A percentile compares a stretch with the other conserved stretches of the same genome.
Evolutionary conservation across 2,888 invertebrate species (phyloP).

Genomic region (Drosophila monieri): DNA sequence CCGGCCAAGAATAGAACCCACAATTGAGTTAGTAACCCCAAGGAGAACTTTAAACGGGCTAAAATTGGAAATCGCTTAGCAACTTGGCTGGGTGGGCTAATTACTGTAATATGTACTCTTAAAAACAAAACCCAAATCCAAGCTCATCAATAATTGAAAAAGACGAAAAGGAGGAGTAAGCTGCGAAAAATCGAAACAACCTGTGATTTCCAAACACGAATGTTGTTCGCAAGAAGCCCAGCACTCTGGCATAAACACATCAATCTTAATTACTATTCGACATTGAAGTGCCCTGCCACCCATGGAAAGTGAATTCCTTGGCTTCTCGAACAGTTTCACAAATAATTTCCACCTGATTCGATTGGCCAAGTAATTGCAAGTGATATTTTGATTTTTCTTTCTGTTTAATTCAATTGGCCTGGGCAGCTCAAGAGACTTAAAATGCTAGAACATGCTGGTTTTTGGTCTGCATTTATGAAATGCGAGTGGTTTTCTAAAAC

Average conservation of each 20-base stretch:
- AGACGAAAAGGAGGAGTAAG: slow-evolving; percentile 19
- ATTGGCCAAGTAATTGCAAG: slow-evolving; percentile 66
- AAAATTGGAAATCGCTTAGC: neutral
- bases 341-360: slow-evolving; percentile 17
- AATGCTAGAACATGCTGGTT: neutral
- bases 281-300: slow-evolving; percentile 56
- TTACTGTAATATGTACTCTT: slow-evolving; percentile 57
- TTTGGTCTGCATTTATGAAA: neutral
- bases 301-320: slow-evolving; percentile 43
- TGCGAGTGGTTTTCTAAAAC: neutral
- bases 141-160: slow-evolving; percentile 64
- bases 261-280: slow-evolving; percentile 82
- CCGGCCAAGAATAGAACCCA: neutral
- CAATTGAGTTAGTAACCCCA: slow-evolving; percentile 4
- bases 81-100: slow-evolving; percentile 47
- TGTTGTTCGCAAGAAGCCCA: slow-evolving; percentile 5
- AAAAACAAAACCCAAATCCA: slow-evolving; percentile 46
- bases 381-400: slow-evolving; percentile 55
- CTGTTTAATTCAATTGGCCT: neutral
- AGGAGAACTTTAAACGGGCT: slow-evolving; percentile 17
- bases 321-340: slow-evolving; percentile 37
- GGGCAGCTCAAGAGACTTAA: neutral
- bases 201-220: slow-evolving; percentile 25
- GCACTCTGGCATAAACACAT: slow-evolving; percentile 68
- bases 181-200: slow-evolving; percentile 23